Evolutionary conservation across 2,888 invertebrate genomes (phyloP).

Genomic region (Diploptera punctata): DNA sequence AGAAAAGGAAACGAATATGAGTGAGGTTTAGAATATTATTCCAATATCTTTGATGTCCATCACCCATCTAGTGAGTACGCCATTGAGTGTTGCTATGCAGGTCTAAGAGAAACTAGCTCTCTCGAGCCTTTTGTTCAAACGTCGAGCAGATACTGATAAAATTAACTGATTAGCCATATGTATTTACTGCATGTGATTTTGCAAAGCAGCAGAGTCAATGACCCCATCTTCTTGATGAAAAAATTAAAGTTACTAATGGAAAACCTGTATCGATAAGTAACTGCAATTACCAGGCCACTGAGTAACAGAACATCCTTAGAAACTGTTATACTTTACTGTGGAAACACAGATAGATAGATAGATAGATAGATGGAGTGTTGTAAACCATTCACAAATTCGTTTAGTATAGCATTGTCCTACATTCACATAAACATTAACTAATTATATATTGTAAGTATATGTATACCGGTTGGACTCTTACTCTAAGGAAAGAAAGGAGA

Average conservation of each 20-base stretch:
- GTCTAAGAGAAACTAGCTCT: neutral
- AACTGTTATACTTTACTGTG: too few relatives aligned
- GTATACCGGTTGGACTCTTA: too few relatives aligned
- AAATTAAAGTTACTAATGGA: neutral
- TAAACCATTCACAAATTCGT: too few relatives aligned
- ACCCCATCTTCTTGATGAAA: neutral
- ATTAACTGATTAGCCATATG: slow-evolving; percentile 24
- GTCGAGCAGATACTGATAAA: slow-evolving; percentile 9
- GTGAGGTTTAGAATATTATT: too few relatives aligned
- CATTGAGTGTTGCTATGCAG: neutral
- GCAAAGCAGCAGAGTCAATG: neutral
- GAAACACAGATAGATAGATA: too few relatives aligned
- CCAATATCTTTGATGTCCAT: neutral
- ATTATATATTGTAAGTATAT: too few relatives aligned
- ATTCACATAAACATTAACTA: too few relatives aligned
- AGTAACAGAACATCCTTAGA: too few relatives aligned
- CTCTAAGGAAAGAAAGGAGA: too few relatives aligned
- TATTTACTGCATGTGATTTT: neutral
- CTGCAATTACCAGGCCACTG: neutral
- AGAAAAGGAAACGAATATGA: too few relatives aligned
- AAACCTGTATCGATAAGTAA: neutral
- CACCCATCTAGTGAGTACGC: neutral
- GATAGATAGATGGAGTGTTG: too few relatives aligned
- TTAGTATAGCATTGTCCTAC: too few relatives aligned
- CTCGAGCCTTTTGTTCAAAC: slow-evolving; percentile 8